phyloP scores from a whole-genome alignment of 92 coral and sea anemone species.

The Scolanthus callimorphus region DNA sequence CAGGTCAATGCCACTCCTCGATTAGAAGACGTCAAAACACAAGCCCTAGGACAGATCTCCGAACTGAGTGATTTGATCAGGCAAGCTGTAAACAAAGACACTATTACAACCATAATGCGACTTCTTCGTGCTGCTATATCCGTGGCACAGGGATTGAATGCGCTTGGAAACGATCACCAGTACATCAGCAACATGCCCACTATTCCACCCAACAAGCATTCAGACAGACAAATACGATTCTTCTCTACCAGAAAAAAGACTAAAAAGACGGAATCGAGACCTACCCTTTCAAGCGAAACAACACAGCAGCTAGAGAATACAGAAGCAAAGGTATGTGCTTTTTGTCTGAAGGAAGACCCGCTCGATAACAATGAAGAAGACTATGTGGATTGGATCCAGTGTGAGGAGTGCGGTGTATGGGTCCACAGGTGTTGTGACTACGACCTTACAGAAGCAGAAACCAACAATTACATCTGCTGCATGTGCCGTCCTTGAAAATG shows the following conservation, averaged over 20 bases:
- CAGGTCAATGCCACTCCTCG: background rate
- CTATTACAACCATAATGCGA: slow-evolving; percentile 7
- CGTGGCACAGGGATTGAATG: slow-evolving; percentile 30
- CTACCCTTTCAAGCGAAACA: too few relatives aligned
- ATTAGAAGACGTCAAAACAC: background rate
- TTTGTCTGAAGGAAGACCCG: too few relatives aligned
- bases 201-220: slow-evolving; percentile 14
- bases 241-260: slow-evolving; percentile 11
- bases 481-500: slow-evolving; percentile 12
- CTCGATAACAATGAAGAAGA: background rate
- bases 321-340: slow-evolving; percentile 32
- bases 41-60: background rate
- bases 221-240: slow-evolving; percentile 27
- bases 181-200: slow-evolving; percentile 13
- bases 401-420: slow-evolving; percentile 27
- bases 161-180: slow-evolving; percentile 27
- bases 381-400: slow-evolving; percentile 20
- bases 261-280: too few relatives aligned
- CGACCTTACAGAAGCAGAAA: too few relatives aligned
- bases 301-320: too few relatives aligned
- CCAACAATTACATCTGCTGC: slow-evolving; percentile 36
- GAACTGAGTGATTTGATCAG: slow-evolving; percentile 13
- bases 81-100: slow-evolving; percentile 17
- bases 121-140: slow-evolving; percentile 31
- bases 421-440: slow-evolving; percentile 22